Evolutionary conservation across 2,888 invertebrate genomes (phyloP), one percentile per base, ranked within the genome.

Genomic region (Acronicta alni): DNA sequence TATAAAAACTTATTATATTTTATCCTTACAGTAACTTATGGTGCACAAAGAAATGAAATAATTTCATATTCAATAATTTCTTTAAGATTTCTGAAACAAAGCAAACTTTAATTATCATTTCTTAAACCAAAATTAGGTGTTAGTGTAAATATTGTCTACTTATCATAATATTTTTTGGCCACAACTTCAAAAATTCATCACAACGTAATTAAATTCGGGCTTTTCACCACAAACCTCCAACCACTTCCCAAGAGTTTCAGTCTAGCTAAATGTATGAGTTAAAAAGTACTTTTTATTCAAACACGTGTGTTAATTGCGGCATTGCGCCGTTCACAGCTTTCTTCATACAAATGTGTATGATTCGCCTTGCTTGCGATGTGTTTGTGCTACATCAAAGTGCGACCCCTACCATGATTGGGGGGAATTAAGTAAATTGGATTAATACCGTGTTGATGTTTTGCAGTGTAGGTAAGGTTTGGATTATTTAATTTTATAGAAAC

Each of bases 341-440:
- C 75, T 82, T 84, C 83, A 68, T 81, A 84, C 85, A 87, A 87
- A 88, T 89, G 88, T 89, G 81, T 85, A 84, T 84, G 80, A 83
- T 89, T 85, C 81, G 85, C 85, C 74, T 83, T 77, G 85, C 68
- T 84, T 79, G 77, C 75, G 47, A 80, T 79, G 81, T 72, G 77
- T 79, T 74, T 75, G 73, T 82, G 84, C 79, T 82, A 89, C 87
- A 85, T 89, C 87, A 88, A 89, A 87, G 86, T 80, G 79, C 49
- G 48, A 57, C 35, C 67, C 60, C 61, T 81, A 79, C 81, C 53
- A 61, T 12, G 20, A 20, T 35, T 35, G 35, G 16, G 32, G 18
- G 12, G 18, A 43, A 57, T 23, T 43, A 14, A 38, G 12, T 30
- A 17, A 47, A 54, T 44, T 39, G 20, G 10, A 57, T 54, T 47